phyloP scores from a whole-genome alignment of 2,797 vertebrate genomes.

The Enteromius trimaculatus region DNA sequence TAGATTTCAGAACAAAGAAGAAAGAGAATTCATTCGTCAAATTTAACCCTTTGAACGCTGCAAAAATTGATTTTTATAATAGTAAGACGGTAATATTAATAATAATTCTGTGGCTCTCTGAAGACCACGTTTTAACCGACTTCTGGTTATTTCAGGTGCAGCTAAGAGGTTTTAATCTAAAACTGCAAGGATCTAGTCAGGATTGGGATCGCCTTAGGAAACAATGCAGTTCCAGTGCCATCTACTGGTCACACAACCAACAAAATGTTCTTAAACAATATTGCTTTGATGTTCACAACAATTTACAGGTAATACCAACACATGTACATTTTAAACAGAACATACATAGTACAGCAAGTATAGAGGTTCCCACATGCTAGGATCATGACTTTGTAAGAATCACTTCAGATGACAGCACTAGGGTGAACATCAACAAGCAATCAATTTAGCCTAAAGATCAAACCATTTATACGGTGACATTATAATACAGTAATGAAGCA shows the following conservation, averaged over 20 bases:
- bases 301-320: not conserved
- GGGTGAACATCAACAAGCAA: not conserved
- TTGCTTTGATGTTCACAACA: not conserved
- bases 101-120: not conserved
- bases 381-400: not conserved
- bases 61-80: not conserved
- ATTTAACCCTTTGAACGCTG: not conserved
- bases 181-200: conserved; percentile 22
- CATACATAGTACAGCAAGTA: not conserved
- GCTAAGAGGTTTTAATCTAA: conserved; percentile 24
- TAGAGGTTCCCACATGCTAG: not conserved
- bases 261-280: not conserved
- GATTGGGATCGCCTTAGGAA: conserved; percentile 31
- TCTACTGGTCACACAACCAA: conserved; percentile 45
- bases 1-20: not conserved
- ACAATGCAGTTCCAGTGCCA: conserved; percentile 48
- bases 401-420: not conserved
- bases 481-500: not conserved
- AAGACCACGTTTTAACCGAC: not conserved
- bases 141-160: not conserved
- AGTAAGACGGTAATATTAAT: not conserved
- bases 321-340: not conserved
- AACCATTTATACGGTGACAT: not conserved
- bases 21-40: not conserved
- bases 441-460: not conserved